phyloP scores from a whole-genome alignment of 2,113 vertebrate species.

The Agapornis roseicollis region DNA sequence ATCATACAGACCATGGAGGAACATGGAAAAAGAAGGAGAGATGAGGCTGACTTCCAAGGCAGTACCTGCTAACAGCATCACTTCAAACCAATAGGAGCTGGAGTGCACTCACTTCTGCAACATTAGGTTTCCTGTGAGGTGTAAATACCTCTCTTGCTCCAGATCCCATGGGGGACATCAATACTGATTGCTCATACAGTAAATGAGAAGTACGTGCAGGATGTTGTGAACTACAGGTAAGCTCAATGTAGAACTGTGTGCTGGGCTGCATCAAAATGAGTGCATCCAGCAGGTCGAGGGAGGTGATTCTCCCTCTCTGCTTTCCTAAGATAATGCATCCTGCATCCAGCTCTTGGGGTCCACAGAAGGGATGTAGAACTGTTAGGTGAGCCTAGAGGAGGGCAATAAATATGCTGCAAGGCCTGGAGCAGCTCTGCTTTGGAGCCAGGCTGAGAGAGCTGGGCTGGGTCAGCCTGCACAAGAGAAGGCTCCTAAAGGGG shows the following conservation, averaged over 20 bases:
- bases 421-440: not conserved
- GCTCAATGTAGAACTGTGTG: not conserved
- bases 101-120: not conserved
- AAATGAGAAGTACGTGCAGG: not conserved
- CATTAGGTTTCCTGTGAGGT: accelerated
- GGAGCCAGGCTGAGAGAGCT: not conserved
- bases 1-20: not conserved
- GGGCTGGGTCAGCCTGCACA: not conserved
- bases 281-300: not conserved
- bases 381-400: not conserved
- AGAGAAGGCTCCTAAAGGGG: not conserved
- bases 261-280: not conserved
- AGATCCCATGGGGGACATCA: not conserved
- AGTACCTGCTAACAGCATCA: not conserved
- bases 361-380: not conserved
- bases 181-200: accelerated
- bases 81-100: not conserved
- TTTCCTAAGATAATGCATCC: not conserved
- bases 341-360: not conserved
- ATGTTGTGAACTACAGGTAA: not conserved
- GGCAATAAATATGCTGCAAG: not conserved
- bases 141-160: not conserved
- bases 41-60: not conserved
- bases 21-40: not conserved
- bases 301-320: not conserved